Evolutionary conservation across 35 echinoderm and acorn worm genomes (phyloP), one percentile per base, ranked within the genome.

Genomic region (Hemicentrotus pulcherrimus): DNA sequence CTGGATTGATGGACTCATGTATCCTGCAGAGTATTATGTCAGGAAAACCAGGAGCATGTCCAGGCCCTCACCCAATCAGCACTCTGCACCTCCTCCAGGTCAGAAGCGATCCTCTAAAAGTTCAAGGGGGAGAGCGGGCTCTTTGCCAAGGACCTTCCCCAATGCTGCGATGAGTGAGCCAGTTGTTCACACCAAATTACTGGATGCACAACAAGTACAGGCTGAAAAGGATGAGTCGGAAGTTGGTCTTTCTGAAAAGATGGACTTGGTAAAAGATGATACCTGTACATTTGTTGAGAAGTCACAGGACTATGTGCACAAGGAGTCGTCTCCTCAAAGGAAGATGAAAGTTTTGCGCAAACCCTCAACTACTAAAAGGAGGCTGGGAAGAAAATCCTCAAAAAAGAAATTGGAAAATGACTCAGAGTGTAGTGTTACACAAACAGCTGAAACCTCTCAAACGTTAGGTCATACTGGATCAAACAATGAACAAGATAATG

Each of bases 1-100:
- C 28, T 97, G 95, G 95, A 92, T 97, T 10, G 97, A 97, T 48
- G 97, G 95, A 18, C 55, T 97, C 89, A 93, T 95, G 48, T 97
- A 96, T 95, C 97, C 97, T 58, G 97, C 94, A 30, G 97, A 97
- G 91, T 97, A 97, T 70, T 97, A 97, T 95, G 95, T 97, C 13
- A 97, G 97, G 59, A 96, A 94, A 46, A 97, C 97, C 12, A 96
- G 97, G 48, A 97, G 97, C 86, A 97, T 97, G 97, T 96, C 48
- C 5, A 89, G 15, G 16, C 19, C 48, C 31, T 95, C 94, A 2
- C 46, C 86, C 6, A 91, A 95, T 32, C 45, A 55, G 52, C 48
- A 89, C 32, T 46, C 94, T 89, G 46, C 47, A 33, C 86, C 46
- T 41, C 46, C 91, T 91, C 12, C 47, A 6, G 87, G 94, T 31